Evolutionary conservation across 1,140 invertebrate genomes (phyloP).

Genomic region (Formica exsecta): DNA sequence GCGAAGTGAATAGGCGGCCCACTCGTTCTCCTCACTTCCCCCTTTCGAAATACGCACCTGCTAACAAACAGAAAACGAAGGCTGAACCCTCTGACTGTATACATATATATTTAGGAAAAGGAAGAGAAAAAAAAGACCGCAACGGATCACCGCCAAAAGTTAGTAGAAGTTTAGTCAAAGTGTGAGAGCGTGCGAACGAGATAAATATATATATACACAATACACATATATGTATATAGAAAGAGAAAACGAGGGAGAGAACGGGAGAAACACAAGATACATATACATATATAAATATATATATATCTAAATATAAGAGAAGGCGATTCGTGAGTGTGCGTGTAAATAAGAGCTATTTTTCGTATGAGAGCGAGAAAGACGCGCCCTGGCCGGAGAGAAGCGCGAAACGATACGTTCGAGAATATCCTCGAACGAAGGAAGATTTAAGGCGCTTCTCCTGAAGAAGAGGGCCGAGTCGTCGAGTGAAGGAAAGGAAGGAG

Average conservation of each 20-base stretch:
- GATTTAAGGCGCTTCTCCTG: constrained; percentile 38
- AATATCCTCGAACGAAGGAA: constrained; percentile 62
- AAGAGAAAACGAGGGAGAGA: constrained; percentile 21
- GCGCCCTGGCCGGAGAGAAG: constrained; percentile 57
- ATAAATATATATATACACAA: constrained; percentile 34
- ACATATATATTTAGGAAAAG: constrained; percentile 46
- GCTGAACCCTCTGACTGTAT: constrained; percentile 53
- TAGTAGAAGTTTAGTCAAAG: constrained; percentile 63
- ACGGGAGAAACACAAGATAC: constrained; percentile 28
- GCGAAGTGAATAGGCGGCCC: constrained; percentile 37
- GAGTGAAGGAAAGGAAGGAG: constrained; percentile 28
- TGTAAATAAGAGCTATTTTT: constrained; percentile 78
- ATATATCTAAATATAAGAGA: neutral
- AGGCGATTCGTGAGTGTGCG: constrained; percentile 48
- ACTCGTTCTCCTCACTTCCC: constrained; percentile 22
- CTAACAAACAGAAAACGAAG: constrained; percentile 52
- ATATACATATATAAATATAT: constrained; percentile 36
- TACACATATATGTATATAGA: constrained; percentile 36
- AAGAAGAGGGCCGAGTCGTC: constrained; percentile 32
- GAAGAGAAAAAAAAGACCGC: constrained; percentile 34
- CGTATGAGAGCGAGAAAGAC: constrained; percentile 71
- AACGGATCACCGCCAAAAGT: constrained; percentile 69
- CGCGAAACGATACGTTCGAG: constrained; percentile 63
- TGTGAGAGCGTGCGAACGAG: constrained; percentile 22
- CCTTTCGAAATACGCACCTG: constrained; percentile 47